Conservation (phyloP, 2,113 vertebrate genomes). For the Bostrychus sinensis region DNA sequence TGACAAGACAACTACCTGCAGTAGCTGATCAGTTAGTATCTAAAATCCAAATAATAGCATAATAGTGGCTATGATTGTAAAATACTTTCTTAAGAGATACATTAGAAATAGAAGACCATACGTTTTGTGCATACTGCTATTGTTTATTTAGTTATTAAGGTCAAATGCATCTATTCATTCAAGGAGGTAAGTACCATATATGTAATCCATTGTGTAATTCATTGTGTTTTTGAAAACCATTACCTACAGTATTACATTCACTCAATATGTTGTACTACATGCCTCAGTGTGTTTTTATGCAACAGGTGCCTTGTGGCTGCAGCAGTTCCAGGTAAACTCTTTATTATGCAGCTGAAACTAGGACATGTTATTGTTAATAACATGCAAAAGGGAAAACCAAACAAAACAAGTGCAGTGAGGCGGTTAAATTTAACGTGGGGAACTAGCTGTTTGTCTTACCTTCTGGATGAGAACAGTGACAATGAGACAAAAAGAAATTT, state of each 20-base stretch:
- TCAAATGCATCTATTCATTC: too few species aligned
- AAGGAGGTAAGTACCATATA: too few species aligned
- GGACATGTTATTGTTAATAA: slow-evolving; percentile 70
- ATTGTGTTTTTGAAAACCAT: background rate
- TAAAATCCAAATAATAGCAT: too few species aligned
- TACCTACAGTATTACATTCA: background rate
- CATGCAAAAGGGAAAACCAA: slow-evolving; percentile 69
- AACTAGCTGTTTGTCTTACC: slow-evolving; percentile 77
- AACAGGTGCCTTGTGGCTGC: slow-evolving; percentile 26
- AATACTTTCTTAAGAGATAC: too few species aligned
- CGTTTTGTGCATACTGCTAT: too few species aligned
- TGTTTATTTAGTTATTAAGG: too few species aligned
- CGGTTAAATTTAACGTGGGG: slow-evolving; percentile 43
- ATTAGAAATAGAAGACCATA: too few species aligned
- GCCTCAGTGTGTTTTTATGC: slow-evolving; percentile 24
- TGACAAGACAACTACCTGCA: too few species aligned
- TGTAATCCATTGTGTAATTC: too few species aligned
- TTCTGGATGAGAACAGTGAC: slow-evolving; percentile 83
- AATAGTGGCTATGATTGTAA: too few species aligned
- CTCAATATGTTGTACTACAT: background rate
- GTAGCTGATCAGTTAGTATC: too few species aligned
- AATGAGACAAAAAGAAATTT: slow-evolving; percentile 78
- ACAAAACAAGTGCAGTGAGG: slow-evolving; percentile 65
- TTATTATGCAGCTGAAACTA: slow-evolving; percentile 42
- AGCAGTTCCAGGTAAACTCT: background rate